A percentile compares a stretch with the other conserved stretches of the same genome.
Conservation (phyloP, 2,797 vertebrate genomes). For the Champsocephalus gunnari region DNA sequence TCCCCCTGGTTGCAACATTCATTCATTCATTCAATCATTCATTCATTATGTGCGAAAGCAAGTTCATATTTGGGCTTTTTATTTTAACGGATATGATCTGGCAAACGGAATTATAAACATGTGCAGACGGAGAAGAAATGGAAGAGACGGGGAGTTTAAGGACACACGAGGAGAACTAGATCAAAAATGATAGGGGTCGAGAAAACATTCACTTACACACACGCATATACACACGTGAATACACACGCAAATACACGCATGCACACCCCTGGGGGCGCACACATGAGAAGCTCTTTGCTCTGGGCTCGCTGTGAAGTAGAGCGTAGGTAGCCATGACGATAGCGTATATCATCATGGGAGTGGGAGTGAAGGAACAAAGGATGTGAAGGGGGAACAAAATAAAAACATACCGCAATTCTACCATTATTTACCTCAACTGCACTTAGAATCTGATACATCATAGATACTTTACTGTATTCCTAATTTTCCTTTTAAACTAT, state of each 20-base stretch:
- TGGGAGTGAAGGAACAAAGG: conserved; percentile 9
- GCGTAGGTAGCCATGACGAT: conserved; percentile 38
- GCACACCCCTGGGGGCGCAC: conserved; percentile 3
- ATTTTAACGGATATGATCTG: conserved; percentile 17
- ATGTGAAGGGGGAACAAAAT: not conserved
- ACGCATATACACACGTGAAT: conserved; percentile 21
- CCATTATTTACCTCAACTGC: conserved; percentile 9
- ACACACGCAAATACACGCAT: conserved; percentile 21
- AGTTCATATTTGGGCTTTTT: conserved; percentile 11
- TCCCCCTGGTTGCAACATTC: not conserved
- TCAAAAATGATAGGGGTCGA: conserved; percentile 19
- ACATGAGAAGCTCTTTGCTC: conserved; percentile 20
- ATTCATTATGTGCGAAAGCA: conserved; percentile 28
- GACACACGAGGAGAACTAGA: not conserved
- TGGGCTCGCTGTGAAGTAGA: conserved; percentile 46
- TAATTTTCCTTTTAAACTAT: not conserved
- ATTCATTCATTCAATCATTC: conserved; percentile 10
- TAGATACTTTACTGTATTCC: too few relatives aligned
- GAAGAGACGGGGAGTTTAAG: not conserved
- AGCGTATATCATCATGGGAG: conserved; percentile 23
- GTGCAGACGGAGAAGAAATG: conserved; percentile 6
- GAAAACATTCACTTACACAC: conserved; percentile 27
- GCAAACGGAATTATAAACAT: conserved; percentile 15
- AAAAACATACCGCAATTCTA: not conserved
- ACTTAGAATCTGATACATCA: not conserved